phyloP scores from a whole-genome alignment of 2,888 invertebrate genomes.

The Cheilosia urbana region DNA sequence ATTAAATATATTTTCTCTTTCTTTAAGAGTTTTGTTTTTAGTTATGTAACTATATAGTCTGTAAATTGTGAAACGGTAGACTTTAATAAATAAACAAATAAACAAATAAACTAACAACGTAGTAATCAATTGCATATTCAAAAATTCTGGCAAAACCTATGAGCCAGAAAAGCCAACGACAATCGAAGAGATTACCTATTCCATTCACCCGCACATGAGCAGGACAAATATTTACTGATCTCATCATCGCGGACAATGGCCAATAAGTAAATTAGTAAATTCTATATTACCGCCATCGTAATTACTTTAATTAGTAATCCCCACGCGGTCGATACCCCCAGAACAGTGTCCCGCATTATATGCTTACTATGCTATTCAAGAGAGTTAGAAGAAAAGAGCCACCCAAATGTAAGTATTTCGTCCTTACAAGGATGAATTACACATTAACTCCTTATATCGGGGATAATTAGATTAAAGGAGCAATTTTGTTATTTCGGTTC shows the following conservation, averaged over 20 bases:
- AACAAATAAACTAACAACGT: too few relatives aligned
- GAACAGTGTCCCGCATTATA: slow-evolving; percentile 32
- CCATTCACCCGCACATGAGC: slow-evolving; percentile 9
- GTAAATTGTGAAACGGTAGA: too few relatives aligned
- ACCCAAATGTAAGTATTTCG: slow-evolving; percentile 57
- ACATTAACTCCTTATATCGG: slow-evolving; percentile 75
- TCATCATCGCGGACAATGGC: slow-evolving; percentile 36
- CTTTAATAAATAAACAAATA: too few relatives aligned
- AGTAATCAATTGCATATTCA: background rate
- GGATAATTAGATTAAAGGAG: slow-evolving; percentile 75
- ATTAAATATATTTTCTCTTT: too few relatives aligned
- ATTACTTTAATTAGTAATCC: slow-evolving; percentile 62
- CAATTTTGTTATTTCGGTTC: slow-evolving; percentile 72
- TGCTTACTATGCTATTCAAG: slow-evolving; percentile 55
- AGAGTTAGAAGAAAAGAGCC: slow-evolving; percentile 59
- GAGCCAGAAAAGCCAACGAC: background rate
- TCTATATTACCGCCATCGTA: slow-evolving; percentile 50
- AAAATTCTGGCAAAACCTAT: background rate
- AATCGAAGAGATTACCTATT: slow-evolving; percentile 16
- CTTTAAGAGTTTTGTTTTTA: too few relatives aligned
- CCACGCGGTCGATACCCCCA: slow-evolving; percentile 41
- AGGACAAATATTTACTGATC: slow-evolving; percentile 55
- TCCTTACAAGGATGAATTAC: slow-evolving; percentile 75
- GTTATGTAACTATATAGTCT: too few relatives aligned
- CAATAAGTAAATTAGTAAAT: slow-evolving; percentile 69